Base-by-base conservation (phyloP, 1,140 invertebrate genomes). In the Halyomorpha halys region DNA sequence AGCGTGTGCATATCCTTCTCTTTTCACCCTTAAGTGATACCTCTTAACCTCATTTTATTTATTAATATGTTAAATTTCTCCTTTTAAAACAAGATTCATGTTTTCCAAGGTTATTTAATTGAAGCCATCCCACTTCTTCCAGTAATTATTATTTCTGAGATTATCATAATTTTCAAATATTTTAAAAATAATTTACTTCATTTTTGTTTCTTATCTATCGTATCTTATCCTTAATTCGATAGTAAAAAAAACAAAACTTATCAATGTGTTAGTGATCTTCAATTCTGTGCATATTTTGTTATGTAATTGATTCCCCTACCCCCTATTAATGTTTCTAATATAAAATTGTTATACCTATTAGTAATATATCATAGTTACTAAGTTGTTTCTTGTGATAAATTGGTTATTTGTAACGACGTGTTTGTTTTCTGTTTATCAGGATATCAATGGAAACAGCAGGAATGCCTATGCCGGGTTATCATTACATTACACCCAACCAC, bases 401-500 rank as follows among this genome's bases (percentile, higher is more conserved):
- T 8, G 14, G 44, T n/a, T 45, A 45, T 61, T 59, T 19, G 34
- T 27, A 34, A 18, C 4, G 18, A 23, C 11, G n/a, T 51, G 59
- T 59, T 45, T 65, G 18, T 63, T 65, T 60, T 65, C 63, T 64
- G 60, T 79, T 77, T 79, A 79, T 66, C 82, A 93, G 90, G 83
- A 91, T 92, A 89, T 90, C 89, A 54, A 89, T 91, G 87, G 90
- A 93, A 80, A 92, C 90, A 64, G 87, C 89, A 68, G 87, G 89
- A 70, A 81, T 92, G 79, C 87, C 87, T 71, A 85, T 93, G 80
- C 86, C 87, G 66, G 87, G 89, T 65, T 93, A 90, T 80, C 89
- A 91, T 76, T 92, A 91, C 80, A 88, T 93, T 75, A 85, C 89
- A 69, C 90, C 89, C 62, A 91, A 90, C 78, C 87, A 91, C 80